Base-by-base conservation (phyloP, 2,888 invertebrate species). In the Limnephilus marmoratus region DNA sequence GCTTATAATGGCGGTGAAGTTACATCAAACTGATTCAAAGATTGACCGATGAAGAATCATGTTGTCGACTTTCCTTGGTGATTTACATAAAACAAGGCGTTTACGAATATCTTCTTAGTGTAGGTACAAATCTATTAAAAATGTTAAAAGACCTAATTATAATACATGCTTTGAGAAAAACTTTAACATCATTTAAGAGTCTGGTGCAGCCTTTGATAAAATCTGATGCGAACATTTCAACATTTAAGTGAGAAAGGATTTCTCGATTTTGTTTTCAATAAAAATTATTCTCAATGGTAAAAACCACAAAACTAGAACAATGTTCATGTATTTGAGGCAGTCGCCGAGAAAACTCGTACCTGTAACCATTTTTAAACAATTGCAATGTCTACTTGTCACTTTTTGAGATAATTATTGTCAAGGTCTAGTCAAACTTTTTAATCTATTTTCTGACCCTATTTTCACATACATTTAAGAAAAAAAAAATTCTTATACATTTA, bases 1-100 rank as follows among this genome's bases (percentile, higher is more conserved):
- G 41, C 87, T 82, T 80, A 91, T 91, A 91, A 91, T 91, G 82
- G 91, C 34, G 81, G 34, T 13, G 91, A 41, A 45, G 45, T 68
- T 34, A 31, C 87, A 37, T 81, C 91, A 53, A 88, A 81, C 82
- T 88, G 88, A 91, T 91, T 88, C 87, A 29, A 81, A 49, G 91
- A 91, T 91, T 81, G 87, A 86, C 91, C 91, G 49, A 82, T 68
- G 86, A 91, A 7, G 9, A 68, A 68, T 24, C n/a, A 91, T 81
- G 37, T 31, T 82, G 24, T 53, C 41, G 82, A 24, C 81, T 29
- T 68, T 68, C 68, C 9, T 24, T 24, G 24, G n/a, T 24, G 18
- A 68, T 24, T 68, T 68, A 68, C n/a, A 68, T 68, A 24, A 24
- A 68, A n/a, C 4, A 15, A 53, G 18, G 15, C 9, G 53, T 68